These are phyloP conservation scores for Glossosoma conforme DNA, from an alignment of 1,140 invertebrate genomes.

Conservation along the genomic window DNA sequence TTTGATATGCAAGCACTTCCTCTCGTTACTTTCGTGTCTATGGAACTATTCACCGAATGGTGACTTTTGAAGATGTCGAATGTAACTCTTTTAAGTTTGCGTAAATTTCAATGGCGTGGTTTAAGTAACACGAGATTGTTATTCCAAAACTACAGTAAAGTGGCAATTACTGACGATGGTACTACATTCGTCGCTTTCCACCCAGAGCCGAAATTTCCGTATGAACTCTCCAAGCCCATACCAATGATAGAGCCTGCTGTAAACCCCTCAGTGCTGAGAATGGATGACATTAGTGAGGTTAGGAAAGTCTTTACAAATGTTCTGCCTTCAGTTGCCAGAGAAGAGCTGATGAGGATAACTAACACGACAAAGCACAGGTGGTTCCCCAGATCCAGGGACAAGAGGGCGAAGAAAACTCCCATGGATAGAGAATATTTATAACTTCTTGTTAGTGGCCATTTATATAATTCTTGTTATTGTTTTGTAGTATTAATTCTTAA, in stretches of 20 bases:
- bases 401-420: slow-evolving; percentile 59
- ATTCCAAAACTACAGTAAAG: slow-evolving; percentile 39
- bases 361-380: slow-evolving; percentile 76
- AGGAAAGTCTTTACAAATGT: slow-evolving; percentile 61
- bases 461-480: too few relatives aligned
- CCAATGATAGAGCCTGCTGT: slow-evolving; percentile 44
- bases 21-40: too few relatives aligned
- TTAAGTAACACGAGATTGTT: too few relatives aligned
- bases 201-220: slow-evolving; percentile 74
- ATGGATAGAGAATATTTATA: slow-evolving; percentile 72
- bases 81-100: too few relatives aligned
- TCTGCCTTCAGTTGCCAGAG: slow-evolving; percentile 52
- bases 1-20: too few relatives aligned
- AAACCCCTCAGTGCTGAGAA: slow-evolving; percentile 56
- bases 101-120: too few relatives aligned
- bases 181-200: slow-evolving; percentile 83
- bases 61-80: too few relatives aligned
- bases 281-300: slow-evolving; percentile 56
- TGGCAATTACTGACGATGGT: slow-evolving; percentile 66
- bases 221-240: slow-evolving; percentile 73
- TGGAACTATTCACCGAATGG: too few relatives aligned
- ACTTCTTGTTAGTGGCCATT: slow-evolving; percentile 32
- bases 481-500: too few relatives aligned
- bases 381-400: slow-evolving; percentile 65
- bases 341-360: slow-evolving; percentile 70